These are phyloP conservation scores for Paradoxurus hermaphroditus DNA, from an alignment of 2,113 vertebrate genomes.

Conservation along the genomic window DNA sequence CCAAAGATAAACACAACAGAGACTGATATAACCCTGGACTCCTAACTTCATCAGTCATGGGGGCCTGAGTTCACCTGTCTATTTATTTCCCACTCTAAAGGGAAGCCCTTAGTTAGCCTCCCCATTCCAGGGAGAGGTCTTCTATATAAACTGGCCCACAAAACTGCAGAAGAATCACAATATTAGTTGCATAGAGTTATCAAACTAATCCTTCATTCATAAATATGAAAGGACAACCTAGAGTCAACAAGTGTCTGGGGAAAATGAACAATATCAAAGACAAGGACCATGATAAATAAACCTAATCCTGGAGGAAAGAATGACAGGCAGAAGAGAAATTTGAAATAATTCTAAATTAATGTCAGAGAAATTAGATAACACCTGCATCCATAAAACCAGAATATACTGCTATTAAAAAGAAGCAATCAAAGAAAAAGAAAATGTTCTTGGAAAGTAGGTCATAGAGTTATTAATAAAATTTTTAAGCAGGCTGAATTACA, in stretches of 20 bases:
- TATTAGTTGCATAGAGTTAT: not conserved
- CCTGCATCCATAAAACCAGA: not conserved
- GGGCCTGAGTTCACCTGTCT: not conserved
- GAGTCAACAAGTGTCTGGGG: not conserved
- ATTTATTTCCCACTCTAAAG: not conserved
- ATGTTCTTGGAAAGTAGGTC: conserved; percentile 4
- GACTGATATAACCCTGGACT: not conserved
- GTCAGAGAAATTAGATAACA: not conserved
- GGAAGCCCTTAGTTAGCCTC: not conserved
- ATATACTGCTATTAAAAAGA: not conserved
- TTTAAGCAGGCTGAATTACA: conserved; percentile 21
- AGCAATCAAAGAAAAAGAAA: not conserved
- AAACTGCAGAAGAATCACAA: not conserved
- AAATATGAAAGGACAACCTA: not conserved
- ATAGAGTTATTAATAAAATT: conserved; percentile 1
- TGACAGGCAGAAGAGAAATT: not conserved
- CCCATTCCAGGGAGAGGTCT: not conserved
- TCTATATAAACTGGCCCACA: accelerated
- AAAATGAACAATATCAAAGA: not conserved
- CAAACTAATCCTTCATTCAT: not conserved
- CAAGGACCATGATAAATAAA: not conserved
- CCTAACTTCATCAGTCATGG: not conserved
- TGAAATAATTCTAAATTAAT: not conserved
- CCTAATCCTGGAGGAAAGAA: not conserved
- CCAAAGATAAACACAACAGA: conserved; percentile 30